These are phyloP conservation scores for Chaenodraco wilsoni DNA, from an alignment of 2,797 vertebrate genomes.

Conservation along the genomic window DNA sequence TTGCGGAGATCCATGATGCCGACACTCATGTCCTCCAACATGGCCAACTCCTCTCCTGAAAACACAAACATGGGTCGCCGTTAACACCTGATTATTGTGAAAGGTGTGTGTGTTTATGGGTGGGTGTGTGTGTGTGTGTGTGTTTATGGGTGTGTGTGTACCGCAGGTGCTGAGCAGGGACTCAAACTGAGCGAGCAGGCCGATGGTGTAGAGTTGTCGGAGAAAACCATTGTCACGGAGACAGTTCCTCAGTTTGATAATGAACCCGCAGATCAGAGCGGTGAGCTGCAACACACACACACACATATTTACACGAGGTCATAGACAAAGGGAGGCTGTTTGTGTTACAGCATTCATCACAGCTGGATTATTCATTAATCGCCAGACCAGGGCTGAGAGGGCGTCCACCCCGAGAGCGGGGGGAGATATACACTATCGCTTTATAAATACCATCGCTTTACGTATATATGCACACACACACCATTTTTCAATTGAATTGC, in stretches of 20 bases:
- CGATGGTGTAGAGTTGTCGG: constrained; percentile 96
- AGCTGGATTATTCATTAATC: neutral
- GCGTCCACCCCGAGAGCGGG: too few relatives aligned
- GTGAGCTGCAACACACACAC: constrained; percentile 85
- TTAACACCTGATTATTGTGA: neutral
- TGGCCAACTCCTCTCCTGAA: constrained; percentile 94
- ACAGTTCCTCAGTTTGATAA: constrained; percentile 96
- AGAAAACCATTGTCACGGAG: constrained; percentile 94
- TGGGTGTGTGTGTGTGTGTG: constrained; percentile 15
- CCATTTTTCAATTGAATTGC: too few relatives aligned
- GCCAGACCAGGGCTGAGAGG: too few relatives aligned
- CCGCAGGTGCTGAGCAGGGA: constrained; percentile 97
- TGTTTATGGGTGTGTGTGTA: constrained; percentile 61
- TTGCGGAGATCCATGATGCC: constrained; percentile 97
- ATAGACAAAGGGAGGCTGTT: neutral
- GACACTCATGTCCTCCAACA: constrained; percentile 98
- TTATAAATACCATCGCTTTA: too few relatives aligned
- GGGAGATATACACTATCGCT: too few relatives aligned
- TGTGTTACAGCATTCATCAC: neutral
- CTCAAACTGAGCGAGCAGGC: constrained; percentile 95
- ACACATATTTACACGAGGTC: constrained; percentile 3
- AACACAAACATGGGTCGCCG: neutral
- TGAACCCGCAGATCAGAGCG: constrained; percentile 94
- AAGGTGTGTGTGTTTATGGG: neutral
- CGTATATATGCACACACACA: too few relatives aligned